Percentiles rank a stretch among this genome's conserved stretches.
These are phyloP conservation scores for Tanypteryx hageni DNA, from an alignment of 2,888 invertebrate species.

Conservation along the genomic window DNA sequence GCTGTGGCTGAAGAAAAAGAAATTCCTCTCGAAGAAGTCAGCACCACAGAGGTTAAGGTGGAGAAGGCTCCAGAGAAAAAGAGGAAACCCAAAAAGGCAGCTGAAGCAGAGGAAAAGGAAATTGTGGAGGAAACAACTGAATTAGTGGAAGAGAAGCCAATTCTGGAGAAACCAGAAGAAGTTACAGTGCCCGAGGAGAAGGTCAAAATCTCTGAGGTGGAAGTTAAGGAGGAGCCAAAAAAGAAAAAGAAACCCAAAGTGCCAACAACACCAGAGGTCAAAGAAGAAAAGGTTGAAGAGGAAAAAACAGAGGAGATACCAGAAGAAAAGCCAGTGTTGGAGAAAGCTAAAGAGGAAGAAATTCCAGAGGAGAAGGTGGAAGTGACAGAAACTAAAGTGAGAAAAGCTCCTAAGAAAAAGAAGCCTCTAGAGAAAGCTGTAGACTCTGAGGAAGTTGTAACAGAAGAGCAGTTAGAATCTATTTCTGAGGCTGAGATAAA, in stretches of 20 bases:
- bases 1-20: constrained; percentile 66
- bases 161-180: constrained; percentile 48
- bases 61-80: constrained; percentile 71
- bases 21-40: constrained; percentile 71
- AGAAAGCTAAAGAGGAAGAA: constrained; percentile 68
- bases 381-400: constrained; percentile 66
- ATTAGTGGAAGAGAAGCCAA: constrained; percentile 19
- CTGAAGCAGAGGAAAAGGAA: constrained; percentile 37
- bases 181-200: constrained; percentile 71
- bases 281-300: constrained; percentile 1
- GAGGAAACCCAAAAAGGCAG: constrained; percentile 67
- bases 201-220: constrained; percentile 68
- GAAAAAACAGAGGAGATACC: constrained; percentile 8
- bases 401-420: constrained; percentile 47
- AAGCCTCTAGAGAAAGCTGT: constrained; percentile 69
- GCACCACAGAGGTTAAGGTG: constrained; percentile 67
- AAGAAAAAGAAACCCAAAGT: constrained; percentile 71
- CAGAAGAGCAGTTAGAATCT: constrained; percentile 66
- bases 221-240: constrained; percentile 69
- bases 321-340: constrained; percentile 56
- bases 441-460: constrained; percentile 69
- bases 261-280: neutral
- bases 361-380: constrained; percentile 71
- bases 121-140: constrained; percentile 55
- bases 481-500: constrained; percentile 68